Evolutionary conservation across 2,888 invertebrate genomes (phyloP).

Genomic region (Meloe dianella): DNA sequence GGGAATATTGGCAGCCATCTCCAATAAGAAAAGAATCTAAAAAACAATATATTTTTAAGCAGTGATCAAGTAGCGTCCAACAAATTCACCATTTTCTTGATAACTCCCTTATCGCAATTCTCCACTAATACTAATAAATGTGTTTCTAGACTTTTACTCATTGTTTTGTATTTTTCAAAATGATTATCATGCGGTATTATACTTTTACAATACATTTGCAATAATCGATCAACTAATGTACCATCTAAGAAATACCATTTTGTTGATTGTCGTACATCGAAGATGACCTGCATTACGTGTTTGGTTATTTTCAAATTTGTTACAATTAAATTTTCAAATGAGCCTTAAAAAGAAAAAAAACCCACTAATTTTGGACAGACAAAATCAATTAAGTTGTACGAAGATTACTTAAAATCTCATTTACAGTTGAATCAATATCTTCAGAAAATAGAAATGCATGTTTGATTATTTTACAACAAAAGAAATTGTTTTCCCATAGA

Average conservation of each 20-base stretch:
- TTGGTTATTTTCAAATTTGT: no score
- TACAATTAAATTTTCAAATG: no score
- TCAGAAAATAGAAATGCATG: slow-evolving; percentile 45
- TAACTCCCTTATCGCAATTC: slow-evolving; percentile 60
- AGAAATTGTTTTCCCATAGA: slow-evolving; percentile 58
- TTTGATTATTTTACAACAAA: slow-evolving; percentile 53
- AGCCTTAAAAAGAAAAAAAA: no score
- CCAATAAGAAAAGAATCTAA: slow-evolving; percentile 14
- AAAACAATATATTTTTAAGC: slow-evolving; percentile 22
- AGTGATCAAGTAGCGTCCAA: not conserved
- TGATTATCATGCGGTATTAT: slow-evolving; percentile 47
- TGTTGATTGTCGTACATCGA: no score
- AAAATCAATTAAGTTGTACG: no score
- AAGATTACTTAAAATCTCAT: slow-evolving; percentile 40
- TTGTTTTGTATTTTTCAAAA: slow-evolving; percentile 49
- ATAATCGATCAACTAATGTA: slow-evolving; percentile 55
- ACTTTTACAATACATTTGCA: slow-evolving; percentile 61
- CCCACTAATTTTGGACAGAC: no score
- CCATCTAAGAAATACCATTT: slow-evolving; percentile 59
- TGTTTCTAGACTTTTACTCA: slow-evolving; percentile 64
- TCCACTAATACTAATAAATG: slow-evolving; percentile 63
- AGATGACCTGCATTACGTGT: no score
- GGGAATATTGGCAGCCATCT: no score
- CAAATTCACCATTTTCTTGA: slow-evolving; percentile 57
- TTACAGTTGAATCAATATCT: slow-evolving; percentile 41